Conservation (phyloP, 2,797 vertebrate genomes). For the Pipistrellus pipistrellus region DNA sequence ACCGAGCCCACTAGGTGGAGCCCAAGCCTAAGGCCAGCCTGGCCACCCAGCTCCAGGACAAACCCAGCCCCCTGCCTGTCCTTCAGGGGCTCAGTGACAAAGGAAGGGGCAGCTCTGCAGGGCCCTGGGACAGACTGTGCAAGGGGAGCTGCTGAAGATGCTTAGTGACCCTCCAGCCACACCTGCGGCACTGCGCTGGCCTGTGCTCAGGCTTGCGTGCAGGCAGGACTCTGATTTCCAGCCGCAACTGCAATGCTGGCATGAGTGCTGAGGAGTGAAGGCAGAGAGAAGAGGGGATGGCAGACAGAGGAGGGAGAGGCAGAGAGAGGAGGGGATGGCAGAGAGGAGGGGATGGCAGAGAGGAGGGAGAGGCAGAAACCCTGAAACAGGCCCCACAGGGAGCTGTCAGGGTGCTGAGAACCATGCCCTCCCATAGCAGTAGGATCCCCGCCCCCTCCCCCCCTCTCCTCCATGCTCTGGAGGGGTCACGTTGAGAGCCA, state of each 20-base stretch:
- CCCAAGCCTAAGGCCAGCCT: neutral
- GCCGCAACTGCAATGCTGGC: neutral
- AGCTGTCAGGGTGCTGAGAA: slow-evolving; percentile 43
- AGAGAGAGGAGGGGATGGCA: no score
- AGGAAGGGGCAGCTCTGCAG: no score
- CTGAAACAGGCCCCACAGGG: rapidly evolving
- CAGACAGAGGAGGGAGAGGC: no score
- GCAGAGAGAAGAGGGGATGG: neutral
- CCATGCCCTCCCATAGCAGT: rapidly evolving
- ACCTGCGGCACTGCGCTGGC: neutral
- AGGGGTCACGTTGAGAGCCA: no score
- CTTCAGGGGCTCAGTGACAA: rapidly evolving
- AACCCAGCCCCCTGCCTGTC: rapidly evolving
- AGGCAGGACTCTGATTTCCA: neutral
- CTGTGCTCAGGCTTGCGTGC: neutral
- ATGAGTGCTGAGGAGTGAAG: neutral
- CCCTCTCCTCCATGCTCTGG: no score
- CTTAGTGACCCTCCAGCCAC: no score
- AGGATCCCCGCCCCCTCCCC: no score
- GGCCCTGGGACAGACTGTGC: rapidly evolving
- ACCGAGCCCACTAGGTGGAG: slow-evolving; percentile 82
- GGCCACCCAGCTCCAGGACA: rapidly evolving
- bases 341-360: no score
- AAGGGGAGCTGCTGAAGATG: rapidly evolving
- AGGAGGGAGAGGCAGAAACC: no score